Base-by-base conservation (phyloP, 2,888 invertebrate genomes). In the Amblyjoppa proteus region DNA sequence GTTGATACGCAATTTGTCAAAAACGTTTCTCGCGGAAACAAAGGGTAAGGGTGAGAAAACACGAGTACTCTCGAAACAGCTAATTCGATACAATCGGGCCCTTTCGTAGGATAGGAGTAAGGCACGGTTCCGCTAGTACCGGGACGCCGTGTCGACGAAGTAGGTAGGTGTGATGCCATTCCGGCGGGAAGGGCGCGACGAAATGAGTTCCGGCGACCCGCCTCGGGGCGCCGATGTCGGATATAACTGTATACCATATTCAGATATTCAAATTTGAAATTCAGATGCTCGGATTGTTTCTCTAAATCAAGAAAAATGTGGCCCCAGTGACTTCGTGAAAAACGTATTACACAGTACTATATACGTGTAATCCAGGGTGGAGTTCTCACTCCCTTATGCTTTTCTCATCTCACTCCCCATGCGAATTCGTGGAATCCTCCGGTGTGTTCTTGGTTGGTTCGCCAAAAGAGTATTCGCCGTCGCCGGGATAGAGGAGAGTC, bases 291-390 rank as follows among this genome's bases (percentile, higher is more conserved):
- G 92, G 91, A 92, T 93, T 93, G 92, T 93, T 93, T 92, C 89
- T 90, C 88, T 90, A 92, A 93, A 93, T 93, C 93, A 92, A 93
- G 93, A 93, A 89, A 92, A 93, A 92, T 91, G 92, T 89, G 90
- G 88, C 91, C 92, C 92, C 88, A 88, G 90, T 89, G 92, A 91
- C 90, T 92, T 90, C 85, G 88, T 83, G 77, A 86, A 89, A 87
- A 84, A 84, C 71, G 82, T 85, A 85, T 85, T 85, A 79, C 79
- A 84, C 81, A 73, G 68, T 49, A 16, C 45, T 81, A 58, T 81
- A 86, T 82, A 86, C 76, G 69, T 78, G 74, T 87, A 83, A 85
- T 71, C 70, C 87, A 71, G 79, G 70, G 56, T 56, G 64, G 61
- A 74, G 64, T 85, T 69, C 74, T 85, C 75, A 61, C 71, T 49